Evolutionary conservation across 2,797 vertebrate genomes (phyloP).

Genomic region (Enteromius anoplus): DNA sequence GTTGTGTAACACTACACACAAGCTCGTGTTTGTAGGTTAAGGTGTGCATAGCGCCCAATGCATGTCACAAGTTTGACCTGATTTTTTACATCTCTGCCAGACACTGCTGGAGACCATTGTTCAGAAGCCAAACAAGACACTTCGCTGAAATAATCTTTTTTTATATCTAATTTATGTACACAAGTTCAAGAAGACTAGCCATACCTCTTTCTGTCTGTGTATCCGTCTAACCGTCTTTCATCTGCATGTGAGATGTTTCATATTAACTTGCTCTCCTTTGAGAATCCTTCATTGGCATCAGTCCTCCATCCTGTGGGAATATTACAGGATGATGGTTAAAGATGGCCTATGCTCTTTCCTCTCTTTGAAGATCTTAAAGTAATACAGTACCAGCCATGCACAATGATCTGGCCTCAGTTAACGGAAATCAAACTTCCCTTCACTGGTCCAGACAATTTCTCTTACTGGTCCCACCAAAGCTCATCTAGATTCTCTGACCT

Average conservation of each 20-base stretch:
- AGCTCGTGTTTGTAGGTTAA: neutral
- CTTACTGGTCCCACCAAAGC: neutral
- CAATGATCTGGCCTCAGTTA: neutral
- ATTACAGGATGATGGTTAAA: slow-evolving; percentile 65
- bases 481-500: slow-evolving; percentile 60
- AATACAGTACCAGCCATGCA: neutral
- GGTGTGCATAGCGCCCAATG: neutral
- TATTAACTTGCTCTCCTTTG: slow-evolving; percentile 13
- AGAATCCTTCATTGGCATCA: neutral
- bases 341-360: slow-evolving; percentile 42
- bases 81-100: slow-evolving; percentile 12
- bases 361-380: neutral
- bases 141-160: neutral
- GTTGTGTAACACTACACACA: neutral
- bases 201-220: neutral
- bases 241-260: slow-evolving; percentile 10
- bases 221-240: neutral
- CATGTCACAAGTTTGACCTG: slow-evolving; percentile 14
- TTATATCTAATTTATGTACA: neutral
- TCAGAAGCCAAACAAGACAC: neutral
- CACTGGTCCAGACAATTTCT: neutral
- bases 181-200: neutral
- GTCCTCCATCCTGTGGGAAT: slow-evolving; percentile 45
- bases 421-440: neutral
- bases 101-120: neutral